Percentiles rank a stretch among this genome's conserved stretches.
Evolutionary conservation across 2,113 vertebrate genomes (phyloP).

Genomic region (Coptodon rendalli): DNA sequence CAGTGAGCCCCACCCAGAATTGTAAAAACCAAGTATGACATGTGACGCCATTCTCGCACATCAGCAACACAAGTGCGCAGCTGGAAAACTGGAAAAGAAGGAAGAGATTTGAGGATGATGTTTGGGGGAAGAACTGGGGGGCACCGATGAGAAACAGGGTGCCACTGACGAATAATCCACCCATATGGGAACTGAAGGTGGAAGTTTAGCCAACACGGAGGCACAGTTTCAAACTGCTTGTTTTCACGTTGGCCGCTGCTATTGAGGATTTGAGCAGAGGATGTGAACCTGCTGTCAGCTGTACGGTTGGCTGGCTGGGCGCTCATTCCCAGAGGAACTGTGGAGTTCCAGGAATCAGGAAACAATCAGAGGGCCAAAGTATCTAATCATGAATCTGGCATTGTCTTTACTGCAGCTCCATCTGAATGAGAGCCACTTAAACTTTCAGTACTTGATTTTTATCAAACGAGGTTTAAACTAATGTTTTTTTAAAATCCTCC

Average conservation of each 20-base stretch:
- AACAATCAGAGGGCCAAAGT: conserved; percentile 18
- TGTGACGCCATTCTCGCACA: conserved; percentile 52
- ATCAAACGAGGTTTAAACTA: not conserved
- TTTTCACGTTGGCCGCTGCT: not conserved
- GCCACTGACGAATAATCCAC: not conserved
- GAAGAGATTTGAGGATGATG: not conserved
- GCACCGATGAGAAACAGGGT: not conserved
- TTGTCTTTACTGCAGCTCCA: not conserved
- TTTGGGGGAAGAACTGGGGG: not conserved
- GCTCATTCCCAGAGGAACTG: not conserved
- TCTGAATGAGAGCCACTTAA: not conserved
- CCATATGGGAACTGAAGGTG: not conserved
- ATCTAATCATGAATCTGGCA: not conserved
- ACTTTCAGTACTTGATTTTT: not conserved
- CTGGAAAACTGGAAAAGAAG: conserved; percentile 24
- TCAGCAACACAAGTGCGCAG: conserved; percentile 9
- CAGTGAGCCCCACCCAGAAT: conserved; percentile 22
- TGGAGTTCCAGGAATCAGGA: conserved; percentile 44
- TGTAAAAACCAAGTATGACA: conserved; percentile 7
- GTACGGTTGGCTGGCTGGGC: conserved; percentile 38
- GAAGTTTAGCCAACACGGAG: conserved; percentile 40
- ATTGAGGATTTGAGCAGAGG: conserved; percentile 31
- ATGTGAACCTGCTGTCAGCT: conserved; percentile 59
- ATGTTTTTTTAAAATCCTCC: not conserved
- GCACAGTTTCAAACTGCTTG: conserved; percentile 19